Evolutionary conservation across 2,888 invertebrate species (phyloP), one percentile per base, ranked within the genome.

Genomic region (Drosophila antonietae): DNA sequence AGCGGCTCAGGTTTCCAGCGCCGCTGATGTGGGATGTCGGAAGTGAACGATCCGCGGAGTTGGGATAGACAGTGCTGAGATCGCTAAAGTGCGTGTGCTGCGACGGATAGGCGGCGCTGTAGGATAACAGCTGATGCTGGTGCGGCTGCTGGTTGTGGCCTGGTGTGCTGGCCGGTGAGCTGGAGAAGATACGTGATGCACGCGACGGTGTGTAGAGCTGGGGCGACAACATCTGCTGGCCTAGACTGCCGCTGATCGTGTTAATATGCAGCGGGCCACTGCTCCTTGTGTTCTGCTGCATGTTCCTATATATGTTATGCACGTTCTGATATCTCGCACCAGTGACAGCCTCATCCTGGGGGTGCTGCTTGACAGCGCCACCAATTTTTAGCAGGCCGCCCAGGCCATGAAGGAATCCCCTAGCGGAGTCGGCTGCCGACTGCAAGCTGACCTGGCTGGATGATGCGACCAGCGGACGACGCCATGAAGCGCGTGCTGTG

Each of bases 51-150:
- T 96, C 97, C 10, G 95, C 96, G 23, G 96, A 96, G 85, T 96
- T 96, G 51, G 96, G 95, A 89, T 96, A 95, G 70, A 97, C 97
- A 49, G 97, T 97, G 93, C 97, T 97, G 86, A 97, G 94, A 93
- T 97, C 97, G 91, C 96, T 97, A 89, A 96, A 96, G 93, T 97
- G 96, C 3, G 84, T 78, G 31, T 84, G 81, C 20, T 84, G 73
- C 23, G 56, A 55, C 0, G 81, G 68, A 18, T 72, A 70, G 35
- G 53, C 71, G 33, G 58, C 58, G 52, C 69, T 68, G 28, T 74
- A 73, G 1, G 80, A 73, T 14, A 87, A 15, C 5, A 83, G 20
- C n/a, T 58, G 75, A 2, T 68, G 66, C 94, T 64, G 63, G 0
- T 69, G 78, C 37, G 64, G 78, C 43, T 37, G 51, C 3, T 51